Percentiles rank a stretch among this genome's conserved stretches.
Conservation (phyloP, 2,888 invertebrate species). For the Dyspetes luteomarginatus region DNA sequence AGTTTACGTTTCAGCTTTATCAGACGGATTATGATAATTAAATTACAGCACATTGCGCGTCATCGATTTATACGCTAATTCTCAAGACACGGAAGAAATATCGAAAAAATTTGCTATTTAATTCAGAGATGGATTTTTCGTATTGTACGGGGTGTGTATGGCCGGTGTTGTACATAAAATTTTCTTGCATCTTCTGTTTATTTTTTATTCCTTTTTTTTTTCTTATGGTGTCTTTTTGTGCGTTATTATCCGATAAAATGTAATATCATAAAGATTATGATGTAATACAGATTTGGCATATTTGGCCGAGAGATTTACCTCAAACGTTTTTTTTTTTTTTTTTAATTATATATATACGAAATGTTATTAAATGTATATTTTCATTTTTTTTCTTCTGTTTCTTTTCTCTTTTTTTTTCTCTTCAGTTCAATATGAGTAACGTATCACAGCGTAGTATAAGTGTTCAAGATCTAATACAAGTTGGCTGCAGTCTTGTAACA, state of each 20-base stretch:
- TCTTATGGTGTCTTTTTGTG: conserved; percentile 22
- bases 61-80: conserved; percentile 8
- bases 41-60: neutral
- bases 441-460: conserved; percentile 63
- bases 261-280: conserved; percentile 13
- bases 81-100: neutral
- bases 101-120: neutral
- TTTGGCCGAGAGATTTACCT: conserved; percentile 29
- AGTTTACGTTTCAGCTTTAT: conserved; percentile 50
- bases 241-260: conserved; percentile 36
- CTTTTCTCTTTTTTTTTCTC: conserved; percentile 9
- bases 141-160: neutral
- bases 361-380: neutral
- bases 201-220: neutral
- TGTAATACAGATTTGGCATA: conserved; percentile 54
- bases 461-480: conserved; percentile 57
- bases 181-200: neutral
- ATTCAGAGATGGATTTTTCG: neutral
- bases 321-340: conserved; percentile 5
- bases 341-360: conserved; percentile 32
- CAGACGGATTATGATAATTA: conserved; percentile 58
- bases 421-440: conserved; percentile 51
- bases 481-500: conserved; percentile 61
- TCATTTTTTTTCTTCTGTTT: conserved; percentile 9
- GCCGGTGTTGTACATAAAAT: neutral